A percentile compares a stretch with the other conserved stretches of the same genome.
Conservation (phyloP, 2,797 vertebrate genomes). For the Coilia nasus region DNA sequence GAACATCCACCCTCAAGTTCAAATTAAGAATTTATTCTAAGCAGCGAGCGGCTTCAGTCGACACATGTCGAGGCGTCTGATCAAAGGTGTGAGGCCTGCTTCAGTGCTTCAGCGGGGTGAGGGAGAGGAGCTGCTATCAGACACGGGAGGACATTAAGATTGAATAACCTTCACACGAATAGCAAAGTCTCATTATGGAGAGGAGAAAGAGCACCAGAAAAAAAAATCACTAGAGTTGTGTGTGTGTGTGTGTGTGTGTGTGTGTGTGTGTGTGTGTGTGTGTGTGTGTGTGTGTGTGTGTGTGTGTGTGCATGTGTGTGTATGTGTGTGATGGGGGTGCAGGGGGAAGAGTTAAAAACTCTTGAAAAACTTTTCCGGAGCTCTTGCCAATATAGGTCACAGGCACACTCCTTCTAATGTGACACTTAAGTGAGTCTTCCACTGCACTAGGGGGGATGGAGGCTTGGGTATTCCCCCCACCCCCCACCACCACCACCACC, state of each 20-base stretch:
- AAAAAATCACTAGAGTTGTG: background rate
- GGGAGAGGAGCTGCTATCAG: conserved; percentile 72
- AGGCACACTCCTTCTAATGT: conserved; percentile 8
- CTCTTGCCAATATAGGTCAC: conserved; percentile 23
- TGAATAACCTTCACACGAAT: conserved; percentile 82
- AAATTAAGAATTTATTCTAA: conserved; percentile 83
- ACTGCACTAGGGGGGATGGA: conserved; percentile 1
- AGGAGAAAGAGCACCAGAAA: background rate
- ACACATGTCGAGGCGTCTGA: conserved; percentile 78
- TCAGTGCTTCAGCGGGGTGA: conserved; percentile 79
- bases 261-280: too few species aligned
- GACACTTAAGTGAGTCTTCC: conserved; percentile 19
- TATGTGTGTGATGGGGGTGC: background rate
- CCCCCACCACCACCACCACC: background rate
- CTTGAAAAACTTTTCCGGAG: background rate
- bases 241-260: too few species aligned
- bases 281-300: too few species aligned
- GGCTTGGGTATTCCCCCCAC: background rate
- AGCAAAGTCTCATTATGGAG: conserved; percentile 74
- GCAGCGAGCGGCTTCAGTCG: conserved; percentile 76
- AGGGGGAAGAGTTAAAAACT: conserved; percentile 10
- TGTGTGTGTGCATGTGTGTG: too few species aligned
- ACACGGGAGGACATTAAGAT: conserved; percentile 82
- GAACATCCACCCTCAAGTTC: conserved; percentile 64
- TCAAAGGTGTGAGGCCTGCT: conserved; percentile 77